phyloP scores from a whole-genome alignment of 2,888 invertebrate genomes.

The Galerucella pusilla region DNA sequence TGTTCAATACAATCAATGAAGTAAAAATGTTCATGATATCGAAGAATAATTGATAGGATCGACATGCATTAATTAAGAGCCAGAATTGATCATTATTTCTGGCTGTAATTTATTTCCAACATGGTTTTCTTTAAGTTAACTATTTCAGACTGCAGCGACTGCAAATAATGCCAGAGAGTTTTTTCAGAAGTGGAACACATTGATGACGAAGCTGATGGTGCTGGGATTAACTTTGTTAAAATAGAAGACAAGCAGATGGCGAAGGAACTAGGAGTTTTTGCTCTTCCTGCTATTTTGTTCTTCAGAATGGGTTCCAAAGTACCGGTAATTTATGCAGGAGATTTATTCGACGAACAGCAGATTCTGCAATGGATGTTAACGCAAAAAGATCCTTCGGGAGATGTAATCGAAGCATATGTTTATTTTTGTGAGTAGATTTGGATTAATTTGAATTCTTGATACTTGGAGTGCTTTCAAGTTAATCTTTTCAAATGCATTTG shows the following conservation, averaged over 20 bases:
- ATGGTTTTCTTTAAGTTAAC: slow-evolving; percentile 36
- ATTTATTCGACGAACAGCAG: slow-evolving; percentile 87
- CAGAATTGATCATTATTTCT: too few species aligned
- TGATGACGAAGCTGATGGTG: slow-evolving; percentile 91
- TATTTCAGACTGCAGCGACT: slow-evolving; percentile 90
- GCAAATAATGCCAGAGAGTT: slow-evolving; percentile 92
- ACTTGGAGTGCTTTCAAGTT: background rate
- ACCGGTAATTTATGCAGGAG: slow-evolving; percentile 91
- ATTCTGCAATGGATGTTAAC: slow-evolving; percentile 91
- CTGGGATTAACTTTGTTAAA: slow-evolving; percentile 92
- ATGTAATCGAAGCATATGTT: slow-evolving; percentile 88
- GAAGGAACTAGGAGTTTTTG: slow-evolving; percentile 89
- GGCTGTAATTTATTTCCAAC: background rate
- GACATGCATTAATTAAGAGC: slow-evolving; percentile 76
- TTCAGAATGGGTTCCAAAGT: slow-evolving; percentile 89
- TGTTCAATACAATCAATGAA: too few species aligned
- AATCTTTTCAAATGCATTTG: background rate
- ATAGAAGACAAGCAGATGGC: slow-evolving; percentile 90
- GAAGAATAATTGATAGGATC: too few species aligned
- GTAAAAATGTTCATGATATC: too few species aligned
- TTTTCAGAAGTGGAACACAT: slow-evolving; percentile 91
- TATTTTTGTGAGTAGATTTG: slow-evolving; percentile 86
- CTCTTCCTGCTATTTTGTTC: slow-evolving; percentile 89
- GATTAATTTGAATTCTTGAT: background rate
- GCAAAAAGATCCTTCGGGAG: slow-evolving; percentile 92